Evolutionary conservation across 2,113 vertebrate genomes (phyloP).

Genomic region (Ctenomys sociabilis): DNA sequence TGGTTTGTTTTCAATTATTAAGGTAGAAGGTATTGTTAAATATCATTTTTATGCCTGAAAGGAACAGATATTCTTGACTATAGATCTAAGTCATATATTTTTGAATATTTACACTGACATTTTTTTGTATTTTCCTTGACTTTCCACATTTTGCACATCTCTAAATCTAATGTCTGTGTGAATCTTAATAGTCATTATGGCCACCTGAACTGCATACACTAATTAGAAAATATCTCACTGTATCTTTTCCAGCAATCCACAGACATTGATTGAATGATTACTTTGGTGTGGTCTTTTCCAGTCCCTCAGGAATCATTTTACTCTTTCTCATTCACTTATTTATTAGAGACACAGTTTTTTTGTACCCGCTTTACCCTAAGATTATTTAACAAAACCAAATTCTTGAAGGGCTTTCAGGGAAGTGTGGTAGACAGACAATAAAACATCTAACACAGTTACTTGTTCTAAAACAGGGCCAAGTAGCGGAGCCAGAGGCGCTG

Average conservation of each 20-base stretch:
- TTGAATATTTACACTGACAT: background rate
- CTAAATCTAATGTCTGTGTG: fast-evolving
- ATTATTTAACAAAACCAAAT: background rate
- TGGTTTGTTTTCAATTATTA: background rate
- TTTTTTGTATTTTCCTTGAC: background rate
- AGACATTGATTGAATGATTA: background rate
- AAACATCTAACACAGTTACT: background rate
- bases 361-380: background rate
- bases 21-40: background rate
- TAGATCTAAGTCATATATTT: background rate
- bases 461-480: background rate
- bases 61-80: background rate
- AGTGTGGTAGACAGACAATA: background rate
- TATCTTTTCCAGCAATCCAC: background rate
- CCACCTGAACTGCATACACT: background rate
- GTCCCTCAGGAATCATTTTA: background rate
- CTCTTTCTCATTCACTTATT: background rate
- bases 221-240: background rate
- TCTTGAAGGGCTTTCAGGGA: background rate
- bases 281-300: background rate
- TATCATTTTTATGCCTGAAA: background rate
- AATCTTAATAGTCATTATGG: background rate
- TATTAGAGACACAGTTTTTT: background rate
- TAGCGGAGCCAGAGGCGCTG: background rate
- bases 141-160: background rate